Evolutionary conservation across 2,113 vertebrate genomes (phyloP), one percentile per base, ranked within the genome.

Genomic region (Scalopus aquaticus): DNA sequence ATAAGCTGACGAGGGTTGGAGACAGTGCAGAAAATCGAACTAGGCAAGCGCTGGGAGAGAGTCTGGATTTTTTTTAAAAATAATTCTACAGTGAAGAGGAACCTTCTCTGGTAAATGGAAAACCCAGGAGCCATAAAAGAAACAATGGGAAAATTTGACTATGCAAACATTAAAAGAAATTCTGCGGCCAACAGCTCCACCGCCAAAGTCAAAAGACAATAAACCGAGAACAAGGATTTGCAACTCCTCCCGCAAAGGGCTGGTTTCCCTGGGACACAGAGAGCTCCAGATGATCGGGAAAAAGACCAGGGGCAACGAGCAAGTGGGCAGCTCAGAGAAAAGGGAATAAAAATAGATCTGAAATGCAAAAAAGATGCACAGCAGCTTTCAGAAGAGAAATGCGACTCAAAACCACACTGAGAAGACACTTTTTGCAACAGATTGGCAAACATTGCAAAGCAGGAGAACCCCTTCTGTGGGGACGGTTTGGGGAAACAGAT

Each of bases 141-240:
- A 89, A 73, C 0, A 1, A 87, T 30, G 30, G 4, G 74, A 89
- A 72, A 35, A 64, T 85, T 78, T 94, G 67, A 94, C 65, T 96
- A 65, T 16, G 77, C 62, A 95, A 74, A 96, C 37, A 56, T 84
- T 32, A 9, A 1, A 35, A 46, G 93, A 88, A 86, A 70, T 9
- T 84, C 76, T 65, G 56, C 84, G 60, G 85, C 89, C 96, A 94
- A 90, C 58, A 62, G n/a, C 42, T 89, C 44, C 9, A 22, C 19
- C 24, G 80, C 67, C 60, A 89, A 92, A 92, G 82, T 80, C 39
- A 39, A 80, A 88, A 90, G 64, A 62, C 83, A 95, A 88, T 91
- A 30, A 77, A 60, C 30, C 1, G 37, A 87, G 74, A 83, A 80
- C 90, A 96, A 95, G 94, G 83, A 95, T 95, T 91, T 96, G 90